Percentiles rank a stretch among this genome's conserved stretches.
Evolutionary conservation across 2,797 vertebrate species (phyloP).

Genomic region (Enteromius argenteus): DNA sequence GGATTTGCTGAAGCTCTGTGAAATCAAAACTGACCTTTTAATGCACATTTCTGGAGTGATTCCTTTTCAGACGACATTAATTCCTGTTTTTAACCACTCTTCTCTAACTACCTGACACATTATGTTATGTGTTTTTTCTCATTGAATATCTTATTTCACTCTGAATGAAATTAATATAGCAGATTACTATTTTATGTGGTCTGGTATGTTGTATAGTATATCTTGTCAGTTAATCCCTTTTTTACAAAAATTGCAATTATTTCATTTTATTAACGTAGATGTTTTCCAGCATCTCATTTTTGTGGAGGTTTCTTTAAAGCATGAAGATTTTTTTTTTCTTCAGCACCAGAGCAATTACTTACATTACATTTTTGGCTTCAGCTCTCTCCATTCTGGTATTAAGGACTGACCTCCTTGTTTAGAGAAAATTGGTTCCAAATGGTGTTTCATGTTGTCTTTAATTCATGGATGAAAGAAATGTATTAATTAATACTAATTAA

Average conservation of each 20-base stretch:
- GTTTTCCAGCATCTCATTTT: background rate
- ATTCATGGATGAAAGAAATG: background rate
- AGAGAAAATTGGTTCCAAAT: background rate
- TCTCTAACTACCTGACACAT: background rate
- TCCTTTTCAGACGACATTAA: background rate
- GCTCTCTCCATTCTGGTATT: background rate
- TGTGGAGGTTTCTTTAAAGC: background rate
- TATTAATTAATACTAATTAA: too few relatives aligned
- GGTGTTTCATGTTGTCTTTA: background rate
- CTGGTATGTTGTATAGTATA: background rate
- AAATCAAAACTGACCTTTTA: background rate
- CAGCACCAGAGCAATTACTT: background rate
- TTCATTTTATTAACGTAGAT: background rate
- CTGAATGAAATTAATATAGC: background rate
- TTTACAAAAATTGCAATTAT: background rate
- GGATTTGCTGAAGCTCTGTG: background rate
- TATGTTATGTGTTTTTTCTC: background rate
- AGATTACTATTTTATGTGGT: background rate
- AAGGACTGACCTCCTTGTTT: background rate
- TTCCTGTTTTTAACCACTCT: background rate
- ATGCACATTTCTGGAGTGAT: background rate
- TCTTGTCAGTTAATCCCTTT: background rate
- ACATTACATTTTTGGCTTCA: conserved; percentile 15
- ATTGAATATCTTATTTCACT: background rate
- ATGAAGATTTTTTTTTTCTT: background rate